These are phyloP conservation scores for Menidia menidia DNA, from an alignment of 2,797 vertebrate genomes.

Conservation along the genomic window DNA sequence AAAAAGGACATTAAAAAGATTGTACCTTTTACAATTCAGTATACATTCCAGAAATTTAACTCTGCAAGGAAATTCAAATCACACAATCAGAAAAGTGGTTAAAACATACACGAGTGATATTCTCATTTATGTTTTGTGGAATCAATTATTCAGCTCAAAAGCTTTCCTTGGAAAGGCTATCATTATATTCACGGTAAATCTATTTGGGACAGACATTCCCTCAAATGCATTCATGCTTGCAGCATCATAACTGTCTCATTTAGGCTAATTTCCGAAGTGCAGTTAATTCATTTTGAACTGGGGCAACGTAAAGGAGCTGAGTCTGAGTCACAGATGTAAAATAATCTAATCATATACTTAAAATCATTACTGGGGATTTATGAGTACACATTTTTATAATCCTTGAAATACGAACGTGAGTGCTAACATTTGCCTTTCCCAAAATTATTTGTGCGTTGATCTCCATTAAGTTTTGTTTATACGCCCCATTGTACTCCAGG, in stretches of 20 bases:
- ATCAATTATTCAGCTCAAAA: conserved; percentile 50
- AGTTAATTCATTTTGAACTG: conserved; percentile 69
- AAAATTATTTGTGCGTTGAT: not conserved
- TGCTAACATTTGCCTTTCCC: not conserved
- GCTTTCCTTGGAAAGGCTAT: conserved; percentile 71
- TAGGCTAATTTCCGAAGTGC: conserved; percentile 51
- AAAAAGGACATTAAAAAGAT: not conserved
- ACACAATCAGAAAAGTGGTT: conserved; percentile 18
- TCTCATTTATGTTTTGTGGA: conserved; percentile 1
- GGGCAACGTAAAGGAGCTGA: conserved; percentile 12
- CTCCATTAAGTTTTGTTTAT: not conserved
- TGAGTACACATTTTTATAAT: not conserved
- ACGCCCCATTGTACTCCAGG: not conserved
- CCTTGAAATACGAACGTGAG: not conserved
- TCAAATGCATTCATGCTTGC: conserved; percentile 41
- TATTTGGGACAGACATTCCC: conserved; percentile 54
- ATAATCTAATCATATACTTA: too few relatives aligned
- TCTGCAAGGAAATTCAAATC: conserved; percentile 19
- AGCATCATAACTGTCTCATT: conserved; percentile 38
- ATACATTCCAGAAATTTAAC: conserved; percentile 5
- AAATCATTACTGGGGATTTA: too few relatives aligned
- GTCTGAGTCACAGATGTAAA: conserved; percentile 40
- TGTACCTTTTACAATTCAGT: conserved; percentile 8
- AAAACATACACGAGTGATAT: conserved; percentile 1
- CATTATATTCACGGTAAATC: conserved; percentile 65